Evolutionary conservation across 2,888 invertebrate species (phyloP).

Genomic region (Drosophila borborema): DNA sequence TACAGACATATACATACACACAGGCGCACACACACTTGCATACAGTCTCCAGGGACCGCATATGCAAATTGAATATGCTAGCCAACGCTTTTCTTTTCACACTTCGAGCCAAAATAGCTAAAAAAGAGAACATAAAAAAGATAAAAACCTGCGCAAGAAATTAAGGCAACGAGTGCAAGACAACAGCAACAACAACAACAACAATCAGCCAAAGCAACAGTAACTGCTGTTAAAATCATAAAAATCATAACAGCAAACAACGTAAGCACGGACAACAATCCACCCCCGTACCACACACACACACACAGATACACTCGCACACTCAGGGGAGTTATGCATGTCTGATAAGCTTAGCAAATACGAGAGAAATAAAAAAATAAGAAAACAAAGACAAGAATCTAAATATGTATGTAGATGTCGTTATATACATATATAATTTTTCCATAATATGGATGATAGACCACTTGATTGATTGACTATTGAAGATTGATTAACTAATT

Average conservation of each 20-base stretch:
- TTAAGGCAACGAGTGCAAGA: constrained; percentile 57
- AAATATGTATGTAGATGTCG: not conserved
- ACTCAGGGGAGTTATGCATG: constrained; percentile 65
- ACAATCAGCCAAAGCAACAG: constrained; percentile 15
- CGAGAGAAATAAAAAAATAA: constrained; percentile 4
- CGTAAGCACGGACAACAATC: constrained; percentile 27
- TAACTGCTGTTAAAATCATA: constrained; percentile 57
- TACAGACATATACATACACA: constrained; percentile 27
- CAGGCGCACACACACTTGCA: constrained; percentile 9
- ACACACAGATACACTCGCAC: not conserved
- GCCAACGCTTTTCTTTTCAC: constrained; percentile 72
- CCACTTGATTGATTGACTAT: not conserved
- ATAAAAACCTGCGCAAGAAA: constrained; percentile 40
- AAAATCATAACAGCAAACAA: constrained; percentile 74
- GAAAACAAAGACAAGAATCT: not conserved
- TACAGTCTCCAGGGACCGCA: constrained; percentile 53
- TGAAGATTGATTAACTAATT: not conserved
- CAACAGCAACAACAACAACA: constrained; percentile 17
- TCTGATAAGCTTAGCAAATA: constrained; percentile 66
- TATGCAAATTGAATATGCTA: constrained; percentile 76
- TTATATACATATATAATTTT: too few relatives aligned
- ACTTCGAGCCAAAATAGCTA: constrained; percentile 44
- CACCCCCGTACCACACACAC: constrained; percentile 22
- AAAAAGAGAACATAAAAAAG: constrained; percentile 15
- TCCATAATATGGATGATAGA: too few relatives aligned